Base-by-base conservation (phyloP, 2,113 vertebrate genomes). In the Atlantisia rogersi region DNA sequence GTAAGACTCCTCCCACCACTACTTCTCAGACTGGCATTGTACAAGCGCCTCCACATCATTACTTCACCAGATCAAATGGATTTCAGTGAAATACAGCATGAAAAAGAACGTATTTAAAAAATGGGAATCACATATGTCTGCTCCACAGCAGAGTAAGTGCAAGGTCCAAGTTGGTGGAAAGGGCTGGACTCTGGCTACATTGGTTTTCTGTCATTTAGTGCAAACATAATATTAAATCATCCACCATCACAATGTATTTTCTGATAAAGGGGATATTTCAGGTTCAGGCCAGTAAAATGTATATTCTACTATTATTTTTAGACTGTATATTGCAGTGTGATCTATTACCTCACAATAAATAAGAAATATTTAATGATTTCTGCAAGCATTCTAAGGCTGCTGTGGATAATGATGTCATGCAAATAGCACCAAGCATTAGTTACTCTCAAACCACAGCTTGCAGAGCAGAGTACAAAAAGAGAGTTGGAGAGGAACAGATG, bases 101-200 rank as follows among this genome's bases (percentile, higher is more conserved):
- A 75, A 79, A 86, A 52, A 62, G 9, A 14, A 73, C 6, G 3
- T 7, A 50, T 74, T 50, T 25, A 6, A 40, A 48, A 48, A 81
- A 32, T 2, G 3, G 5, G 88, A 86, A 25, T 20, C 24, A 50
- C 15, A 22, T 20, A 44, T 21, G 19, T 6, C 8, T 81, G 55
- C 29, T 62, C 46, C 32, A 81, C 17, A 82, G 29, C 18, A 22
- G 35, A 48, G 86, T 28, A 92, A 90, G 48, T 18, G 22, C 17
- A 18, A 68, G 17, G 32, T 64, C 17, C 60, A 56, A 76, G 10
- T 0, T 56, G 14, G 22, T 5, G 25, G 14, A 14, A 82, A 64
- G 21, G 28, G 73, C 0, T 11, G 20, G 35, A 59, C 42, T 50
- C 62, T 19, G 11, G 48, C 10, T 65, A 56, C 1, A 1, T 8